Evolutionary conservation across 2,797 vertebrate species (phyloP), one percentile per base, ranked within the genome.

Genomic region (Podarcis lilfordi): DNA sequence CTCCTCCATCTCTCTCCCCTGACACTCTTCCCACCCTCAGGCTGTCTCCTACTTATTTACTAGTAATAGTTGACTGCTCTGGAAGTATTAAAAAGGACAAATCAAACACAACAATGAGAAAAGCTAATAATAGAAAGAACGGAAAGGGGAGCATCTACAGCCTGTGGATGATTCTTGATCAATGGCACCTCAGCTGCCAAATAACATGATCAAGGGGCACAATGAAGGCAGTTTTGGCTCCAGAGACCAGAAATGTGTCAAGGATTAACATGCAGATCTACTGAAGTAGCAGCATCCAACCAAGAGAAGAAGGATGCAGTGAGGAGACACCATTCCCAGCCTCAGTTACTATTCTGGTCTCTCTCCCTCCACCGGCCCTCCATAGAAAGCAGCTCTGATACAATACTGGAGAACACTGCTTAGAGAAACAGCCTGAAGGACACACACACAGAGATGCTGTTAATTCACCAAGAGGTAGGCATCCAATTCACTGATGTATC

Each of bases 261-360:
- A 77, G 89, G 23, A 66, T 75, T 82, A 81, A 84, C 21, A 82
- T 84, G 35, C 37, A 85, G 83, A 86, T 23, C 35, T 68, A 55
- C 78, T 61, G 71, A 43, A 37, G 23, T 40, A 69, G 71, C 45
- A 82, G 5, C 55, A 21, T 8, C 17, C 40, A 68, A 81, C 21
- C 27, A 23, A 76, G 59, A 45, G 21, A 76, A 45, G 21, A 69
- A 37, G 7, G 23, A 25, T 37, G 10, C 8, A 27, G 23, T 9
- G 40, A 68, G 25, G 11, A 69, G 59, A 66, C 17, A 81, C 21
- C 59, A 64, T 43, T 85, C 68, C 76, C 61, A 81, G 68, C 2
- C 61, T 45, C 32, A 74, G 72, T 85, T 71, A 61, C 0, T 25
- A 27, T 37, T 2, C 9, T 89, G 37, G 43, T 69, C 27, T 68